Evolutionary conservation across 2,888 invertebrate species (phyloP).

Genomic region (Cheilosia pagana): DNA sequence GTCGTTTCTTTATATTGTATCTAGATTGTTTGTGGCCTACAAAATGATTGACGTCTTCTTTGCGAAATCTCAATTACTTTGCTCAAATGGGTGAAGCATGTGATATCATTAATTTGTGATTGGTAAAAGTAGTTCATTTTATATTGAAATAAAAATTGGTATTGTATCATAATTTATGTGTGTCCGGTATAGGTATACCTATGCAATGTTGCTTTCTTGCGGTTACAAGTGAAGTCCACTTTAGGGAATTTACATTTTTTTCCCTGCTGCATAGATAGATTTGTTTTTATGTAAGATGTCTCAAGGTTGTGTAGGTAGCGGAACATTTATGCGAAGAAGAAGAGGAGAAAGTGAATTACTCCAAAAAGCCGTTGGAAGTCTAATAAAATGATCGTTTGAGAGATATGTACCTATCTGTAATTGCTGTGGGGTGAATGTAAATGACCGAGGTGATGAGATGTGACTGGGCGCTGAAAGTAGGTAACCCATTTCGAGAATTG

Average conservation of each 20-base stretch:
- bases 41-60: slow-evolving; percentile 57
- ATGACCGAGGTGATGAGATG: not conserved
- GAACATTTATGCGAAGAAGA: slow-evolving; percentile 18
- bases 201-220: not conserved
- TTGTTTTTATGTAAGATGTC: slow-evolving; percentile 55
- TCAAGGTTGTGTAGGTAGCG: slow-evolving; percentile 57
- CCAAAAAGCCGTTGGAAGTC: not conserved
- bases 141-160: slow-evolving; percentile 35
- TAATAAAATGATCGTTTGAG: not conserved
- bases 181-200: not conserved
- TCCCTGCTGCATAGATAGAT: not conserved
- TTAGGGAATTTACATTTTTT: slow-evolving; percentile 21
- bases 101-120: slow-evolving; percentile 65
- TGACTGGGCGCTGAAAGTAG: not conserved
- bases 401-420: not conserved
- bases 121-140: slow-evolving; percentile 62
- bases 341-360: slow-evolving; percentile 47
- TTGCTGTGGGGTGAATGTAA: slow-evolving; percentile 3
- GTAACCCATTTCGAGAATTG: not conserved
- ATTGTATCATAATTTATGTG: not conserved
- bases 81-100: slow-evolving; percentile 45
- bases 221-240: slow-evolving; percentile 20
- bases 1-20: not conserved
- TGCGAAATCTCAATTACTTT: slow-evolving; percentile 62
- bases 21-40: slow-evolving; percentile 34